phyloP scores from a whole-genome alignment of 2,113 vertebrate genomes.

The Cinclus cinclus region DNA sequence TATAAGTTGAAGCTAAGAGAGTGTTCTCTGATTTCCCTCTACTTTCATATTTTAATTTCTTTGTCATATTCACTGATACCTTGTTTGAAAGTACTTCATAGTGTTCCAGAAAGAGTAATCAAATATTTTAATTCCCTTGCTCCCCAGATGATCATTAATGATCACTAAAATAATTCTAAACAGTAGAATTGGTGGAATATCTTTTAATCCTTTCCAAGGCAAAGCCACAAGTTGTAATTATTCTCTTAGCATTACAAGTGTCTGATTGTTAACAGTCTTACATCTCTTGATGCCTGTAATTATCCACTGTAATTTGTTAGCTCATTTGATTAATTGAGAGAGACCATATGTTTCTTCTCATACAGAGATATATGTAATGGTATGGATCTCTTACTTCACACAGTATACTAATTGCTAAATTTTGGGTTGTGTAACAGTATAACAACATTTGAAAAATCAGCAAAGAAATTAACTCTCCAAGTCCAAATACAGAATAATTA shows the following conservation, averaged over 20 bases:
- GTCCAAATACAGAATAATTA: slow-evolving; percentile 57
- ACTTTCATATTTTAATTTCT: not conserved
- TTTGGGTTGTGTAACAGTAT: slow-evolving; percentile 51
- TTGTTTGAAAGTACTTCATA: not conserved
- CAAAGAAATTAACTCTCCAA: slow-evolving; percentile 41
- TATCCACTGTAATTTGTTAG: slow-evolving; percentile 59
- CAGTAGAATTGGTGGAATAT: not conserved
- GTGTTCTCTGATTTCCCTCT: not conserved
- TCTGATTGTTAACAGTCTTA: slow-evolving; percentile 56
- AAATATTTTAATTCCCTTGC: not conserved
- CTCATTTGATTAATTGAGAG: slow-evolving; percentile 65
- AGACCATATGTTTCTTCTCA: not conserved
- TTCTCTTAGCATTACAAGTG: slow-evolving; percentile 18
- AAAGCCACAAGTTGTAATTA: slow-evolving; percentile 21
- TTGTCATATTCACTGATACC: not conserved
- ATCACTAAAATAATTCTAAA: not conserved
- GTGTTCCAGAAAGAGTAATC: not conserved
- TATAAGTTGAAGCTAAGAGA: not conserved
- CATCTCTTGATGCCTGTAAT: slow-evolving; percentile 65
- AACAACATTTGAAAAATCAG: slow-evolving; percentile 43
- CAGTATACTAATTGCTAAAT: slow-evolving; percentile 49
- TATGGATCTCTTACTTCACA: slow-evolving; percentile 36
- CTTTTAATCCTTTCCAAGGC: slow-evolving; percentile 6
- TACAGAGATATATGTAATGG: slow-evolving; percentile 22
- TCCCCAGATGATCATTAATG: not conserved